These are phyloP conservation scores for Greenwoodochromis staneri DNA, from an alignment of 2,113 vertebrate genomes.

Conservation along the genomic window DNA sequence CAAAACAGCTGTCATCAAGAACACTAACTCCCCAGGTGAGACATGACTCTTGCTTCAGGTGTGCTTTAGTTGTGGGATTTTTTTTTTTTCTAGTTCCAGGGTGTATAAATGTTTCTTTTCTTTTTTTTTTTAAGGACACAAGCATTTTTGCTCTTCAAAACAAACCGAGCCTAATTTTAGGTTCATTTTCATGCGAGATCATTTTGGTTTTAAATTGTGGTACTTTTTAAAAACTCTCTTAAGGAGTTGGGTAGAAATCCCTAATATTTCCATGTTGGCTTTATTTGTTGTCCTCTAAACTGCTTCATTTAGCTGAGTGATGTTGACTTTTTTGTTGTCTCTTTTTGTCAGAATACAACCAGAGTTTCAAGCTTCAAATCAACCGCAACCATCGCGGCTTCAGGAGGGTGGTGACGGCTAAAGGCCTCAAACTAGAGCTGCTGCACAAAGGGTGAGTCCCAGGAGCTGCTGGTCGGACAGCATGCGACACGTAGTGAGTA, in stretches of 20 bases:
- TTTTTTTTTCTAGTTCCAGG: not conserved
- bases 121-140: not conserved
- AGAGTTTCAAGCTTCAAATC: slow-evolving; percentile 88
- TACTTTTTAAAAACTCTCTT: not conserved
- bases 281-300: not conserved
- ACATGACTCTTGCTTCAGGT: not conserved
- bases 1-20: slow-evolving; percentile 90
- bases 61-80: not conserved
- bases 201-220: not conserved
- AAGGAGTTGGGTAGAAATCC: not conserved
- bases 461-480: not conserved
- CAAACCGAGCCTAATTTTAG: accelerated
- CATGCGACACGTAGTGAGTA: not conserved
- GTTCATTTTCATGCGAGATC: not conserved
- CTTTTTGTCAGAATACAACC: slow-evolving; percentile 80
- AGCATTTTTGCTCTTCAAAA: not conserved
- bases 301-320: not conserved
- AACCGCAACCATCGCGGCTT: slow-evolving; percentile 92
- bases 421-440: slow-evolving; percentile 94
- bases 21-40: slow-evolving; percentile 90
- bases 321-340: not conserved
- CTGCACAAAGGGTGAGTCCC: slow-evolving; percentile 91
- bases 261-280: not conserved
- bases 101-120: not conserved
- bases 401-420: slow-evolving; percentile 80